Conservation (phyloP, 1,140 invertebrate species). For the Danaus plexippus region DNA sequence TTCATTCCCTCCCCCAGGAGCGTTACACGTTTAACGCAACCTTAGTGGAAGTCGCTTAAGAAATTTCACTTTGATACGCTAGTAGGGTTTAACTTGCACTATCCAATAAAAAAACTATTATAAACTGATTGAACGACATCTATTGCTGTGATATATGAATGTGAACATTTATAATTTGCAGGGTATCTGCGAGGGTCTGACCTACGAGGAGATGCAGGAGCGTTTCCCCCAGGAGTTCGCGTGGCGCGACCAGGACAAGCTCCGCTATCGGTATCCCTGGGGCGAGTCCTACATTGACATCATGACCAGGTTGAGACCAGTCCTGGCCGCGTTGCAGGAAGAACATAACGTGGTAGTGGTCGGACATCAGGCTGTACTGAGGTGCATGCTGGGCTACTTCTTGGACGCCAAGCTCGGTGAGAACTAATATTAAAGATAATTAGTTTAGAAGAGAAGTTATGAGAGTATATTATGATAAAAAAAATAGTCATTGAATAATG, state of each 20-base stretch:
- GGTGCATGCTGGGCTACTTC: constrained; percentile 94
- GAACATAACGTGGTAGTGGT: constrained; percentile 90
- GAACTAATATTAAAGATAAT: constrained; percentile 20
- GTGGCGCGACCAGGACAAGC: constrained; percentile 91
- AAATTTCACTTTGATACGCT: too few species aligned
- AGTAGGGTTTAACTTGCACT: too few species aligned
- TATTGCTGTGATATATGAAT: too few species aligned
- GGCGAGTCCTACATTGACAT: constrained; percentile 93
- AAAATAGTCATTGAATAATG: too few species aligned
- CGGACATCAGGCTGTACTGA: constrained; percentile 91
- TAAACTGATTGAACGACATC: too few species aligned
- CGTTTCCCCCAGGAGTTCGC: constrained; percentile 93
- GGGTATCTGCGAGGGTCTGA: constrained; percentile 94
- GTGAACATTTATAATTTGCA: constrained; percentile 46
- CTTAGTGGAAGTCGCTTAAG: too few species aligned
- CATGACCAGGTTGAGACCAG: constrained; percentile 86
- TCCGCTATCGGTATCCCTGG: constrained; percentile 92
- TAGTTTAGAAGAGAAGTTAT: too few species aligned
- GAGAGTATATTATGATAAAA: too few species aligned
- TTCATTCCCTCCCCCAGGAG: too few species aligned
- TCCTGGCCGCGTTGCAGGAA: constrained; percentile 84
- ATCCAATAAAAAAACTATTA: too few species aligned
- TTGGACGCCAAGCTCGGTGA: constrained; percentile 84
- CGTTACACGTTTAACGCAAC: too few species aligned
- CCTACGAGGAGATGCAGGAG: constrained; percentile 94